These are phyloP conservation scores for Cheilosia urbana DNA, from an alignment of 2,888 invertebrate genomes.

Conservation along the genomic window DNA sequence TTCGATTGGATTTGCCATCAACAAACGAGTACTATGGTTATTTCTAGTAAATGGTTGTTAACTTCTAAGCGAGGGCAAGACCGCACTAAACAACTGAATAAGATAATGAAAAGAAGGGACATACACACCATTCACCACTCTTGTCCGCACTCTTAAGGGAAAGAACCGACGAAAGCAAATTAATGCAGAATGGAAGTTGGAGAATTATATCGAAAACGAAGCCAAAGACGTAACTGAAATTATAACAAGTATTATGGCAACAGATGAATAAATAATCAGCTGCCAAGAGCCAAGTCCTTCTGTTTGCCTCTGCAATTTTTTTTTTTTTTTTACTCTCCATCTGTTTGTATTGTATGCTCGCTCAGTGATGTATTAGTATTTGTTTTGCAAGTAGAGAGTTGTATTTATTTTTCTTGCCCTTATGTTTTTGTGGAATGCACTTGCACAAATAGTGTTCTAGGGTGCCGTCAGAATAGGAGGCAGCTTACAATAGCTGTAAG, in stretches of 20 bases:
- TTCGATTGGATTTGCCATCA: slow-evolving; percentile 14
- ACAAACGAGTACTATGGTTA: not conserved
- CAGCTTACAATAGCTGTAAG: too few relatives aligned
- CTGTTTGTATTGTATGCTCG: slow-evolving; percentile 6
- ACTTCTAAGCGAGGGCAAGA: not conserved
- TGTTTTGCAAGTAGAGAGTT: not conserved
- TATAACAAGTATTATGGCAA: slow-evolving; percentile 40
- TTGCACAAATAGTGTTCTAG: slow-evolving; percentile 7
- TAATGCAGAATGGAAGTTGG: slow-evolving; percentile 1
- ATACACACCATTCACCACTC: not conserved
- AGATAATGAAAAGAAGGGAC: not conserved
- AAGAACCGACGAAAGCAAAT: not conserved
- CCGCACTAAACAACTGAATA: slow-evolving; percentile 3
- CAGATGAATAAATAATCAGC: slow-evolving; percentile 55
- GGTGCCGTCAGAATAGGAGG: not conserved
- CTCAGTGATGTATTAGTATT: not conserved
- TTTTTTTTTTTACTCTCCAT: not conserved
- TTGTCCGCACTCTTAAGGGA: not conserved
- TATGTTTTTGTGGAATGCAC: slow-evolving; percentile 10
- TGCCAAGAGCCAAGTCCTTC: not conserved
- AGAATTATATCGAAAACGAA: slow-evolving; percentile 8
- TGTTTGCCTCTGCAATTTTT: not conserved
- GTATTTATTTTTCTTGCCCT: too few relatives aligned
- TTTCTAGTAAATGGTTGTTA: slow-evolving; percentile 1
- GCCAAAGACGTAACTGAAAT: not conserved